These are phyloP conservation scores for Petromus typicus DNA, from an alignment of 2,113 vertebrate genomes.

Conservation along the genomic window DNA sequence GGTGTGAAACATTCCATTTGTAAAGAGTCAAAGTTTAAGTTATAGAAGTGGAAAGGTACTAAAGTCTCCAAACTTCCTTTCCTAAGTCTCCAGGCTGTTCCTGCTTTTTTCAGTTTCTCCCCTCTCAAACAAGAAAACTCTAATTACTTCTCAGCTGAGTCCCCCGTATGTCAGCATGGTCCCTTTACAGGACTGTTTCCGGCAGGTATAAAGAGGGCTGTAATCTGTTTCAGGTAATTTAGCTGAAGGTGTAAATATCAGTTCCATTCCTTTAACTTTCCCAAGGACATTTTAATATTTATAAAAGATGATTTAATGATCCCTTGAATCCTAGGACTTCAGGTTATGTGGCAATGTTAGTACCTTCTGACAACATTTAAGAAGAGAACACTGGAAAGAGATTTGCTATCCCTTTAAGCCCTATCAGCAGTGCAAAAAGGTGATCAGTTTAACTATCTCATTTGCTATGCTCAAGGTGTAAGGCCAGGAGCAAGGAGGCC, in stretches of 20 bases:
- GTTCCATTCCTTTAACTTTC: slow-evolving; percentile 37
- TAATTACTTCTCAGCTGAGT: not conserved
- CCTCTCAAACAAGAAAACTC: not conserved
- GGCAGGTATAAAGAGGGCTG: not conserved
- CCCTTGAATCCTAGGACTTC: slow-evolving; percentile 12
- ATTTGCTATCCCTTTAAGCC: not conserved
- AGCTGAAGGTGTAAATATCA: slow-evolving; percentile 25
- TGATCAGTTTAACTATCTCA: not conserved
- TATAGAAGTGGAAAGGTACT: not conserved
- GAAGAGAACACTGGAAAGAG: not conserved
- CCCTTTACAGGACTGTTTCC: not conserved
- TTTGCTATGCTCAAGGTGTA: not conserved
- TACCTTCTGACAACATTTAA: not conserved
- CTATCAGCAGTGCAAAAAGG: not conserved
- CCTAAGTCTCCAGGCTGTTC: not conserved
- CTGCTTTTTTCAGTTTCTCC: not conserved
- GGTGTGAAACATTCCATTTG: not conserved
- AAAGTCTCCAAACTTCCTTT: not conserved
- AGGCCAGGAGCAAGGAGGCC: not conserved
- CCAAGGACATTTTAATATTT: slow-evolving; percentile 47
- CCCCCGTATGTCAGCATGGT: not conserved
- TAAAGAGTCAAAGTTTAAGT: not conserved
- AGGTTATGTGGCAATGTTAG: slow-evolving; percentile 9
- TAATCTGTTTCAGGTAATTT: slow-evolving; percentile 39
- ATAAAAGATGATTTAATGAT: not conserved